Percentiles rank a stretch among this genome's conserved stretches.
These are phyloP conservation scores for Crotalus tigris DNA, from an alignment of 2,113 vertebrate species.

Conservation along the genomic window DNA sequence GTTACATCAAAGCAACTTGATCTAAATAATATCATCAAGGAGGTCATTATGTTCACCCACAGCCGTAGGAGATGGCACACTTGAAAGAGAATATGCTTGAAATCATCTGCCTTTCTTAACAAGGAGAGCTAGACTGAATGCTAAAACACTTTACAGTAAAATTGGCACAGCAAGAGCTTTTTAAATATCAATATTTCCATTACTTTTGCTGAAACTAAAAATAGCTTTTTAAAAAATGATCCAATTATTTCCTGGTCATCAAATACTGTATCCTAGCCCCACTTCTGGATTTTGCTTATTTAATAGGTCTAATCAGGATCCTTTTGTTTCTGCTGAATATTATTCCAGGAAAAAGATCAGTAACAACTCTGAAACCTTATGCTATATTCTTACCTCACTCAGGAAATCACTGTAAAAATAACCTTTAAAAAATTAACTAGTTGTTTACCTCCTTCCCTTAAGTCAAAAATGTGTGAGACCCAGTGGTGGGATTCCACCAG, in stretches of 20 bases:
- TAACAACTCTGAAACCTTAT: neutral
- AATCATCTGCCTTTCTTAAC: slow-evolving; percentile 20
- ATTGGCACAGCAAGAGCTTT: neutral
- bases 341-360: neutral
- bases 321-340: neutral
- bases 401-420: neutral
- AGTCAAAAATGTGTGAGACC: neutral
- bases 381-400: neutral
- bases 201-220: neutral
- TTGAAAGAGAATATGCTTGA: slow-evolving; percentile 42
- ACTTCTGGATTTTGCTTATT: neutral
- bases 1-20: neutral
- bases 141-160: neutral
- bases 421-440: neutral
- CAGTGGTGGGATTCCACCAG: too few species aligned
- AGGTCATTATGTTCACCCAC: neutral
- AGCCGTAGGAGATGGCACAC: slow-evolving; percentile 31
- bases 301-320: neutral
- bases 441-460: neutral
- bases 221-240: neutral
- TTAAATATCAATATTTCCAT: neutral
- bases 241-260: neutral
- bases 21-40: slow-evolving; percentile 12
- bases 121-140: slow-evolving; percentile 24
- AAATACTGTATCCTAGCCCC: neutral